Base-by-base conservation (phyloP, 2,797 vertebrate species). In the Decapterus maruadsi region DNA sequence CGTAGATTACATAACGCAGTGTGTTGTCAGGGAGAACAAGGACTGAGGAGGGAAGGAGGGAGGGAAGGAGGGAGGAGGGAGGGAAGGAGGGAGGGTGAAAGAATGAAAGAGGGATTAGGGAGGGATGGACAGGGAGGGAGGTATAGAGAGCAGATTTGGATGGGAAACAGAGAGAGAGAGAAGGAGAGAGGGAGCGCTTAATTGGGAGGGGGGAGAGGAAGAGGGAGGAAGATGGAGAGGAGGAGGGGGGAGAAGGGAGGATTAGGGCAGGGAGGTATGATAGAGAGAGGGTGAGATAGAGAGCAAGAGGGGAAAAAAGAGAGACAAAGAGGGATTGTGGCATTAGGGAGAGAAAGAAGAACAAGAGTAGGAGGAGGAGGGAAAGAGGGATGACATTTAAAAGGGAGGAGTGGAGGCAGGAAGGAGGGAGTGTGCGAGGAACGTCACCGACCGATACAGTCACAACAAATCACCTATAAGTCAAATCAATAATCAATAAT, bases 11-110 rank as follows among this genome's bases (percentile, higher is more conserved):
- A 91, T 93, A 94, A 93, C 53, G 57, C 69, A 42, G 76, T 72
- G 72, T 91, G 90, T 90, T 92, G 87, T 85, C 90, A 91, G 91
- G 91, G 89, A 94, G 90, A 92, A 92, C 78, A 86, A 89, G 89
- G 82, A 73, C 29, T 26, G 50, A 85, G 78, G 72, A 78, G 40
- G 65, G 75, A 77, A 48, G 75, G 65, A 67, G 22, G 56, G 69
- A 60, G 4, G 54, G 64, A 57, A 3, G 34, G 59, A 57, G 38
- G 67, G 22, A 26, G 4, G 19, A 3, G 3, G 26, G 26, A 26
- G 26, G 26, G 26, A 26, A 3, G 26, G 26, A 26, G 26, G 3
- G 31, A 57, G 46, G 60, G 57, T n/a, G 58, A 8, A 31, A 68
- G 63, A 72, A 68, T 62, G 62, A 78, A 73, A 51, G 65, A 71